Conservation (phyloP, 1,140 invertebrate genomes). For the Piezodorus guildinii region DNA sequence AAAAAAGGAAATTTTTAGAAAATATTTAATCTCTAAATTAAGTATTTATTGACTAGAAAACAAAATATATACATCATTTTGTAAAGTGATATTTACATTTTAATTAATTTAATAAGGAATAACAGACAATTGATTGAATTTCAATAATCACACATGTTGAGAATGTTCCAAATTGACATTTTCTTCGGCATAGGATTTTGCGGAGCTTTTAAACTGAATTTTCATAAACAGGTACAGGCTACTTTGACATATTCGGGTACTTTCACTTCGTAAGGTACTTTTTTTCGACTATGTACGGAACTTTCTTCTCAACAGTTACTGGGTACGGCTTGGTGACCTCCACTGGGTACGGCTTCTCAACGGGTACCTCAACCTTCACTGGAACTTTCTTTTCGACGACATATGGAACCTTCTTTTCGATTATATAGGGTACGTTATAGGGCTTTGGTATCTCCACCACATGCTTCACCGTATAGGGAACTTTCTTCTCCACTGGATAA, state of each 20-base stretch:
- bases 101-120: too few relatives aligned
- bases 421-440: not conserved
- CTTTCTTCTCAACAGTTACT: not conserved
- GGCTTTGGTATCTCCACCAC: not conserved
- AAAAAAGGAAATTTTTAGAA: too few relatives aligned
- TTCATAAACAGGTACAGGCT: not conserved
- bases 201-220: too few relatives aligned
- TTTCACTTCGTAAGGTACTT: not conserved
- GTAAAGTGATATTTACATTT: too few relatives aligned
- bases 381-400: not conserved
- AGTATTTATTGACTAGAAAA: too few relatives aligned
- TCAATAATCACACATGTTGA: too few relatives aligned
- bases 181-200: too few relatives aligned
- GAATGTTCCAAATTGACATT: too few relatives aligned
- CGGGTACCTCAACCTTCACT: not conserved
- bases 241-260: not conserved
- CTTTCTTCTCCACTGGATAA: not conserved
- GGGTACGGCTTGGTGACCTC: not conserved
- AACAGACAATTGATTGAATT: too few relatives aligned
- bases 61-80: too few relatives aligned
- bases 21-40: too few relatives aligned
- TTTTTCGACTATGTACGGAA: not conserved
- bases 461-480: not conserved
- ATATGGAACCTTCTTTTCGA: not conserved
- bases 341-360: not conserved